A percentile compares a stretch with the other conserved stretches of the same genome.
phyloP scores from a whole-genome alignment of 2,888 invertebrate species.

The Yponomeuta sedellus region DNA sequence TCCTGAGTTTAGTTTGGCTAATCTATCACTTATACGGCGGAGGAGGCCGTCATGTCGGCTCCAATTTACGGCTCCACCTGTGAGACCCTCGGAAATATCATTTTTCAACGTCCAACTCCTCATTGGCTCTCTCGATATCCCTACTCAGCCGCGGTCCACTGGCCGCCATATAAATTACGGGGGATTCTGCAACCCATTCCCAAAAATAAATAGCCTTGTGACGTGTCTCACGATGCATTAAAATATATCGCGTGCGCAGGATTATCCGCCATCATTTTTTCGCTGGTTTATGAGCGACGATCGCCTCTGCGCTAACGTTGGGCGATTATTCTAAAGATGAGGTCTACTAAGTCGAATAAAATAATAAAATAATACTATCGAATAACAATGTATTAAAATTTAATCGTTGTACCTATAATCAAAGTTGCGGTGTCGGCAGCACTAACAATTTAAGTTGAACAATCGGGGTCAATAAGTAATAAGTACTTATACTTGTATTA shows the following conservation, averaged over 20 bases:
- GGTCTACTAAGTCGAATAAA: too few species aligned
- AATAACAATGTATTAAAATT: too few species aligned
- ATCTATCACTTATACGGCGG: background rate
- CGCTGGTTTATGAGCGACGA: conserved; percentile 18
- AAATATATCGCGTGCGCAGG: conserved; percentile 56
- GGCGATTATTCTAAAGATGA: too few species aligned
- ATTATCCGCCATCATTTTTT: conserved; percentile 51
- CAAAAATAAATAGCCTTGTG: conserved; percentile 63
- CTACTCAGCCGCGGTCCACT: conserved; percentile 52
- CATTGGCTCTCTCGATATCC: conserved; percentile 45
- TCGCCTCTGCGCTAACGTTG: background rate
- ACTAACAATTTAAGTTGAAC: too few species aligned
- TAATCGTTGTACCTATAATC: too few species aligned
- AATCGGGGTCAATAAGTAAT: too few species aligned
- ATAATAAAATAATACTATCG: too few species aligned
- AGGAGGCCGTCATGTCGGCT: background rate
- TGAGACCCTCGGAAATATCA: conserved; percentile 43
- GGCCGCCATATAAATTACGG: conserved; percentile 66
- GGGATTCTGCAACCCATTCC: conserved; percentile 46
- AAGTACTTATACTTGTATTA: too few species aligned
- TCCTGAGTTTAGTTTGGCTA: background rate
- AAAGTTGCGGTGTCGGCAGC: too few species aligned
- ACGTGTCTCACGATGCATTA: conserved; percentile 64
- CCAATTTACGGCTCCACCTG: conserved; percentile 32
- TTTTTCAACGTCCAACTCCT: conserved; percentile 62